phyloP scores from a whole-genome alignment of 2,113 vertebrate genomes.

The Pampusana beccarii region DNA sequence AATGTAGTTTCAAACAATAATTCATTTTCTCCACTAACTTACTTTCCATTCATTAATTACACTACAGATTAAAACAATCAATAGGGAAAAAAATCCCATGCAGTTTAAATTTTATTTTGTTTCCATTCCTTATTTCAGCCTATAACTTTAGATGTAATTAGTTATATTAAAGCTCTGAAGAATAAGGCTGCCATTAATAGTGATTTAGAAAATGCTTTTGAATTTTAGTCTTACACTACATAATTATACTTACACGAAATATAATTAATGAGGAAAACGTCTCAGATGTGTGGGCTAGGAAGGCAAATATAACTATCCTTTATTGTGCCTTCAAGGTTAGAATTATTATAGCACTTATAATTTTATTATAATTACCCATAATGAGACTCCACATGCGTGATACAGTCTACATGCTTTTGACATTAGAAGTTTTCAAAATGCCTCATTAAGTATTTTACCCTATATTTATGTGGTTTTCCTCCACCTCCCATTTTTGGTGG shows the following conservation, averaged over 20 bases:
- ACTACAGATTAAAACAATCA: conserved; percentile 58
- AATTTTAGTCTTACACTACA: conserved; percentile 58
- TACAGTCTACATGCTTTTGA: conserved; percentile 81
- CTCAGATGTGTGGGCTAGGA: conserved; percentile 74
- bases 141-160: conserved; percentile 51
- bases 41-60: conserved; percentile 58
- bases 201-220: conserved; percentile 34
- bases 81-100: neutral
- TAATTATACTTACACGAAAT: conserved; percentile 75
- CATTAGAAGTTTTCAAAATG: conserved; percentile 78
- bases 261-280: conserved; percentile 77
- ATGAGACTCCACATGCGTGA: conserved; percentile 84
- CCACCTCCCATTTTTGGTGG: conserved; percentile 65
- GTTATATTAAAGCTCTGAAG: conserved; percentile 34
- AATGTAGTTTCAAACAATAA: neutral
- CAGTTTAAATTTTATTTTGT: neutral
- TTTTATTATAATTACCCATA: conserved; percentile 90
- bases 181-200: conserved; percentile 34
- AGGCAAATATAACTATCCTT: conserved; percentile 74
- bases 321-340: conserved; percentile 85
- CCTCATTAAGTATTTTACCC: conserved; percentile 88
- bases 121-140: conserved; percentile 27
- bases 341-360: conserved; percentile 79
- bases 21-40: neutral
- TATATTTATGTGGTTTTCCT: conserved; percentile 78